Percentiles rank a stretch among this genome's conserved stretches.
phyloP scores from a whole-genome alignment of 2,888 invertebrate genomes.

The Augochlorella aurata region DNA sequence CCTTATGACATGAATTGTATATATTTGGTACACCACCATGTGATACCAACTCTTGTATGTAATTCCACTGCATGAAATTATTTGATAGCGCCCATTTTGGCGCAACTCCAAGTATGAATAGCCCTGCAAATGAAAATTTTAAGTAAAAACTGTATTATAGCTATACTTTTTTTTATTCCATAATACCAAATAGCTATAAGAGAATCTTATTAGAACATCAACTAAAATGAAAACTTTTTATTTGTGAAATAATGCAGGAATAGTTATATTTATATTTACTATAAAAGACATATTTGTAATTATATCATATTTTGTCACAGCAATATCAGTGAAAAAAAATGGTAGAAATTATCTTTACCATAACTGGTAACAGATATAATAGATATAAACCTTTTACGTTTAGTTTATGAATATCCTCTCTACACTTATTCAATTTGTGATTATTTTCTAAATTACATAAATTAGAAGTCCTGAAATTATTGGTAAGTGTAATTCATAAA shows the following conservation, averaged over 20 bases:
- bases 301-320: not conserved
- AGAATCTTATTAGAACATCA: not conserved
- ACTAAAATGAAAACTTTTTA: not conserved
- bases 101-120: constrained; percentile 73
- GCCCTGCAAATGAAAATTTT: constrained; percentile 69
- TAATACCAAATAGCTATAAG: not conserved
- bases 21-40: constrained; percentile 61
- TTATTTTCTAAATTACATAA: constrained; percentile 49
- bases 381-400: constrained; percentile 58
- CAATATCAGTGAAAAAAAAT: not conserved
- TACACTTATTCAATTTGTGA: constrained; percentile 50
- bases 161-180: not conserved
- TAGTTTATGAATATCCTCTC: constrained; percentile 45
- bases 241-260: not conserved
- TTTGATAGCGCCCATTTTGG: constrained; percentile 78
- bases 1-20: constrained; percentile 49
- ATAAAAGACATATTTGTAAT: not conserved
- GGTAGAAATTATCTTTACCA: constrained; percentile 67
- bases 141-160: not conserved
- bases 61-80: constrained; percentile 72
- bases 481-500: constrained; percentile 23
- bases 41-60: constrained; percentile 75
- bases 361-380: constrained; percentile 71
- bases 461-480: constrained; percentile 56
- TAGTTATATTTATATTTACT: not conserved